These are phyloP conservation scores for Xiphophorus birchmanni DNA, from an alignment of 2,797 vertebrate genomes.

Conservation along the genomic window DNA sequence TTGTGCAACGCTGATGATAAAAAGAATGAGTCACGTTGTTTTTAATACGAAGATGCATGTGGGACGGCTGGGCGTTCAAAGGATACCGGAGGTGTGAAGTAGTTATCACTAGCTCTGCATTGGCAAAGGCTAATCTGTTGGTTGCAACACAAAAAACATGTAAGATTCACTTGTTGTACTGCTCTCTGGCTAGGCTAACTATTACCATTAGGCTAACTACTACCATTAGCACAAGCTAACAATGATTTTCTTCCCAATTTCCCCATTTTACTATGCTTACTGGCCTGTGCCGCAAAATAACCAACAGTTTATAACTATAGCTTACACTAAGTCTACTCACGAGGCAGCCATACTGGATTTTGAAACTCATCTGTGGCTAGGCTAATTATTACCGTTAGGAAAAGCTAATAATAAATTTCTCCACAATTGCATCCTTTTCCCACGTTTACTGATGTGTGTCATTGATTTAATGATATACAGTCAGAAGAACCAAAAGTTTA, in stretches of 20 bases:
- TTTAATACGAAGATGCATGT: slow-evolving; percentile 33
- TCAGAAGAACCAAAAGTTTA: neutral
- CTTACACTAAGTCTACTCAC: neutral
- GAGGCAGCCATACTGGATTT: neutral
- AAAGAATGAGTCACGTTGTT: slow-evolving; percentile 37
- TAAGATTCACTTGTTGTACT: neutral
- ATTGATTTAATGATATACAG: neutral
- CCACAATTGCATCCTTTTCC: neutral
- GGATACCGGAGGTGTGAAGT: neutral
- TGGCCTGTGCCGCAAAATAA: too few species aligned
- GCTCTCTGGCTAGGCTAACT: neutral
- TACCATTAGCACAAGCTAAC: neutral
- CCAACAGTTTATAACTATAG: neutral
- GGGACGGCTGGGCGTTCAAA: slow-evolving; percentile 11
- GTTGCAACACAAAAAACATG: neutral
- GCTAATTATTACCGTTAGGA: neutral
- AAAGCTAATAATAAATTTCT: neutral
- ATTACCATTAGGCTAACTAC: neutral
- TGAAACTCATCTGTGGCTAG: neutral
- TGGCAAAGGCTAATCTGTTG: neutral
- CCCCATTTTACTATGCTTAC: neutral
- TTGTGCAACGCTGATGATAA: slow-evolving; percentile 18
- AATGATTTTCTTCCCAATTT: neutral
- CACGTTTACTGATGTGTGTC: neutral
- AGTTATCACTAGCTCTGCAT: neutral